Percentiles rank a stretch among this genome's conserved stretches.
Evolutionary conservation across 1,140 invertebrate genomes (phyloP).

Genomic region (Drosophila kurseongensis): DNA sequence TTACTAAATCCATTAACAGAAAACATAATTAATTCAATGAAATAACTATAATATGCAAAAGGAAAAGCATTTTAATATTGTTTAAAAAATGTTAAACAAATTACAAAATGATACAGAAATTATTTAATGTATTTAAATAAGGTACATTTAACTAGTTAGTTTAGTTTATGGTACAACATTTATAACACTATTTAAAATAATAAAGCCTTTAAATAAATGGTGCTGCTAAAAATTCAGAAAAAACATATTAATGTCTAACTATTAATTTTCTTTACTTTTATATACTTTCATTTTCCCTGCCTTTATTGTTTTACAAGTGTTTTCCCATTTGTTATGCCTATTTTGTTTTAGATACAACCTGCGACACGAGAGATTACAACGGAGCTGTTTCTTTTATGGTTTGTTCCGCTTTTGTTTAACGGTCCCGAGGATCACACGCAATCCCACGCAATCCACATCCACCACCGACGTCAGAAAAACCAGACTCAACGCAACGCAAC

Average conservation of each 20-base stretch:
- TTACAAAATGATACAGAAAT: no score
- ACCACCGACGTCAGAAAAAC: constrained; percentile 10
- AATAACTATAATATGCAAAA: neutral
- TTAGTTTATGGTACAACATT: no score
- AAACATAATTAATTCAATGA: neutral
- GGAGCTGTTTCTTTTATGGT: constrained; percentile 46
- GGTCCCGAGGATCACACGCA: constrained; percentile 35
- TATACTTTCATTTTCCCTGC: neutral
- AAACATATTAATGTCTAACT: no score
- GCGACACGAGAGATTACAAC: constrained; percentile 42
- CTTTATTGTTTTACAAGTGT: constrained; percentile 43
- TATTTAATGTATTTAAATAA: no score
- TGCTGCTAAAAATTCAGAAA: no score
- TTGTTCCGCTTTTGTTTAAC: constrained; percentile 53
- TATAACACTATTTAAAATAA: no score
- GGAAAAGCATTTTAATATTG: no score
- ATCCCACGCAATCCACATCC: constrained; percentile 2
- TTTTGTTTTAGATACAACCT: constrained; percentile 66
- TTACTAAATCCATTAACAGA: neutral
- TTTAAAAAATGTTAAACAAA: no score
- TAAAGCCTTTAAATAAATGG: no score
- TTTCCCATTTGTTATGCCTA: constrained; percentile 33
- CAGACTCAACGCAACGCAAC: constrained; percentile 14
- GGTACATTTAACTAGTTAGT: no score
- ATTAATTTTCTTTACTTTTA: neutral